Conservation (phyloP, 1,140 invertebrate species). For the Antheraea pernyi region DNA sequence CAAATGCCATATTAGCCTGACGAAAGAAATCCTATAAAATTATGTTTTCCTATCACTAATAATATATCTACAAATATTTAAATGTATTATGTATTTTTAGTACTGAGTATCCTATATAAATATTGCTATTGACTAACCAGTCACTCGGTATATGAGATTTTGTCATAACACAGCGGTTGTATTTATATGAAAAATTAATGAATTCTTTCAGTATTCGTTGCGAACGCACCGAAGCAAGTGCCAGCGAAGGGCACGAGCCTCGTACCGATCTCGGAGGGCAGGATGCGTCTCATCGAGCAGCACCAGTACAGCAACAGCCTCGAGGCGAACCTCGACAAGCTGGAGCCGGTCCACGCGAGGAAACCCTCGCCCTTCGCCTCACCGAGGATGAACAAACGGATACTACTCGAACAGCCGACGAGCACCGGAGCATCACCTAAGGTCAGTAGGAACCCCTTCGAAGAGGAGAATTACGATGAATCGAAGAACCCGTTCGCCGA, state of each 20-base stretch:
- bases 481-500: conserved; percentile 79
- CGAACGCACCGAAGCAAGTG: conserved; percentile 58
- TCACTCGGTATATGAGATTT: no score
- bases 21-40: no score
- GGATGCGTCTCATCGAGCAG: conserved; percentile 78
- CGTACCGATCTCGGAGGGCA: conserved; percentile 75
- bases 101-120: no score
- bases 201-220: conserved; percentile 53
- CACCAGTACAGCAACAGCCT: conserved; percentile 81
- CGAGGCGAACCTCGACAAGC: conserved; percentile 79
- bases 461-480: conserved; percentile 80
- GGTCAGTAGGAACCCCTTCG: conserved; percentile 80
- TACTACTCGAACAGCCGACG: conserved; percentile 17
- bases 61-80: no score
- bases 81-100: no score
- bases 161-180: no score
- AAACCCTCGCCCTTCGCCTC: conserved; percentile 39
- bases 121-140: no score
- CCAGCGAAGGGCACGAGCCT: conserved; percentile 58
- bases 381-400: conserved; percentile 29
- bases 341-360: conserved; percentile 44
- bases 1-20: no score
- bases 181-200: background rate
- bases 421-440: conserved; percentile 31
- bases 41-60: no score